Base-by-base conservation (phyloP, 2,797 vertebrate species). In the Ctenopoma kingsleyae region DNA sequence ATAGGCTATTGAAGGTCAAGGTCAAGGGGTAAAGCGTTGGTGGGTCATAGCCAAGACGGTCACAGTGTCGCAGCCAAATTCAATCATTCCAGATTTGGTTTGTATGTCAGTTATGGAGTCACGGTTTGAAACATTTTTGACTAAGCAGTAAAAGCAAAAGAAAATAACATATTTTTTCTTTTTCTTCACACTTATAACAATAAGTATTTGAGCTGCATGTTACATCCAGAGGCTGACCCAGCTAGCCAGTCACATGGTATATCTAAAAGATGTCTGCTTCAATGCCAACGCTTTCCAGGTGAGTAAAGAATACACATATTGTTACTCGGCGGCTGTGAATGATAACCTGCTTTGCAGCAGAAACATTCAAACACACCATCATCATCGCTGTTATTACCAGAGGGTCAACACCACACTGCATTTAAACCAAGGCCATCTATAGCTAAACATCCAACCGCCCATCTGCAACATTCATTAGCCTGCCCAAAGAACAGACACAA, bases 1-100 rank as follows among this genome's bases (percentile, higher is more conserved):
- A 32, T 32, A 32, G 30, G 40, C 78, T 87, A 72, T 85, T 78
- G 80, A 87, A 89, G 82, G 76, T 83, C 87, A 84, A 87, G 84
- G 84, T 89, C 86, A 87, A 76, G 48, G 61, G 61, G 57, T 58
- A 52, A 66, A 36, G 74, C 53, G 55, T 17, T 50, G 71, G 63
- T 49, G 52, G 60, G 71, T 60, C 69, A 80, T 32, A 73, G 48
- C 66, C 66, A 83, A 69, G 53, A 57, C 65, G 59, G 67, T 68
- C 81, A 74, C 71, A 74, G 72, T 62, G 64, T 55, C 27, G 76
- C 55, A 65, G 7, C 44, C 23, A 55, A 71, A 61, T 8, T 38
- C 49, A 44, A 40, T 79, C 51, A 47, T 70, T 70, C 27, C 40
- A 43, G 1, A 43, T 3, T 17, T 4, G 38, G 38, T 40, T 36